Conservation (phyloP, 2,888 invertebrate genomes). For the Melieria omissa region DNA sequence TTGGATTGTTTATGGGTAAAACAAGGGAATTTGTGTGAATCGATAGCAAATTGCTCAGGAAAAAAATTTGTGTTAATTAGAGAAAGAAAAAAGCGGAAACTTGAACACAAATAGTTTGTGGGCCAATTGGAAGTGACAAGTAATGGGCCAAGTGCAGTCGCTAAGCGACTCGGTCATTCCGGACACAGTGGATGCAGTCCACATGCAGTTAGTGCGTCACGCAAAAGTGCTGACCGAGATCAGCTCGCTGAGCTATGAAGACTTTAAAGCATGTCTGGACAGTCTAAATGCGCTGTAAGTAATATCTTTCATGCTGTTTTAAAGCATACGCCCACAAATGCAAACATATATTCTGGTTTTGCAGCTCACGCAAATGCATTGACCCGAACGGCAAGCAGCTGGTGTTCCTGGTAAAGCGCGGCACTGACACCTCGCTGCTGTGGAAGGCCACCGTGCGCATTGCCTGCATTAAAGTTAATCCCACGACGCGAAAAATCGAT, state of each 20-base stretch:
- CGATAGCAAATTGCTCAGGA: not conserved
- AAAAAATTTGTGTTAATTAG: not conserved
- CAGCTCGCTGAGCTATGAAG: constrained; percentile 69
- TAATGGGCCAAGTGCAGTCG: constrained; percentile 58
- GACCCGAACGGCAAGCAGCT: constrained; percentile 73
- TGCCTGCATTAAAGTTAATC: constrained; percentile 73
- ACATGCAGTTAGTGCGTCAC: constrained; percentile 61
- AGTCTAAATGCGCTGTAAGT: constrained; percentile 74
- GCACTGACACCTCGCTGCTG: constrained; percentile 72
- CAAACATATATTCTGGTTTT: constrained; percentile 12
- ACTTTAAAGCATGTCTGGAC: constrained; percentile 70
- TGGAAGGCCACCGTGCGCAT: constrained; percentile 79
- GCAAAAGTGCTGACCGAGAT: constrained; percentile 67
- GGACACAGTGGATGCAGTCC: constrained; percentile 50
- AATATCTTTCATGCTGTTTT: not conserved
- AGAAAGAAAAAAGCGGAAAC: not conserved
- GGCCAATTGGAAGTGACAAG: not conserved
- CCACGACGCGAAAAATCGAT: constrained; percentile 69
- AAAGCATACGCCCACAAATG: constrained; percentile 67
- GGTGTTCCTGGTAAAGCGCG: constrained; percentile 74
- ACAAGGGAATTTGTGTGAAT: too few relatives aligned
- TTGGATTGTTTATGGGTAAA: too few relatives aligned
- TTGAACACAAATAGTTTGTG: not conserved
- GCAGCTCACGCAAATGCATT: constrained; percentile 72
- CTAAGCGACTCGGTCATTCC: constrained; percentile 51